Percentiles rank a stretch among this genome's conserved stretches.
Conservation (phyloP, 2,888 invertebrate species). For the Tromatobia lineatoria region DNA sequence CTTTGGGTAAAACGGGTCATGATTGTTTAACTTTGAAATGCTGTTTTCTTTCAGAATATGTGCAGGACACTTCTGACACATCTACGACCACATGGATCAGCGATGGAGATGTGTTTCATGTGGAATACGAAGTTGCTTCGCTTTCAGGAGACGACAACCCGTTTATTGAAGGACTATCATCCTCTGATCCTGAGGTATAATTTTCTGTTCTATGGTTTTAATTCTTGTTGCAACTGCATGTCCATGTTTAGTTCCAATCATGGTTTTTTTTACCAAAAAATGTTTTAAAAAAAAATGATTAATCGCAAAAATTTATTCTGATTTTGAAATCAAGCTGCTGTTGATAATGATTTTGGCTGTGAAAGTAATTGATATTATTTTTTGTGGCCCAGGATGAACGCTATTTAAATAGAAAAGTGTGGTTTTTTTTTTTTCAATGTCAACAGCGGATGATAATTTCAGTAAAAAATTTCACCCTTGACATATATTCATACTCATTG, state of each 20-base stretch:
- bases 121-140: conserved; percentile 79
- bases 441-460: no score
- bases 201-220: conserved; percentile 10
- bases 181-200: conserved; percentile 79
- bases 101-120: conserved; percentile 69
- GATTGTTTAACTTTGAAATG: conserved; percentile 28
- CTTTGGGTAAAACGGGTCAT: neutral
- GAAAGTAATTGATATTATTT: no score
- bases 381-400: no score
- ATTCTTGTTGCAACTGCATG: neutral
- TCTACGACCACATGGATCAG: conserved; percentile 75
- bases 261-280: neutral
- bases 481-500: no score
- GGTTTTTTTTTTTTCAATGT: no score
- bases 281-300: no score
- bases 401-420: no score
- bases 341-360: neutral
- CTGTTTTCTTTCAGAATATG: conserved; percentile 74
- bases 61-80: conserved; percentile 78
- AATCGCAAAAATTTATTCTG: neutral
- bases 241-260: neutral
- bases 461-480: no score
- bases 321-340: neutral
- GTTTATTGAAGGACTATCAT: conserved; percentile 71
- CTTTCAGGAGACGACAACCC: conserved; percentile 75